phyloP scores from a whole-genome alignment of 2,888 invertebrate species.

The Lasioglossum pauxillum region DNA sequence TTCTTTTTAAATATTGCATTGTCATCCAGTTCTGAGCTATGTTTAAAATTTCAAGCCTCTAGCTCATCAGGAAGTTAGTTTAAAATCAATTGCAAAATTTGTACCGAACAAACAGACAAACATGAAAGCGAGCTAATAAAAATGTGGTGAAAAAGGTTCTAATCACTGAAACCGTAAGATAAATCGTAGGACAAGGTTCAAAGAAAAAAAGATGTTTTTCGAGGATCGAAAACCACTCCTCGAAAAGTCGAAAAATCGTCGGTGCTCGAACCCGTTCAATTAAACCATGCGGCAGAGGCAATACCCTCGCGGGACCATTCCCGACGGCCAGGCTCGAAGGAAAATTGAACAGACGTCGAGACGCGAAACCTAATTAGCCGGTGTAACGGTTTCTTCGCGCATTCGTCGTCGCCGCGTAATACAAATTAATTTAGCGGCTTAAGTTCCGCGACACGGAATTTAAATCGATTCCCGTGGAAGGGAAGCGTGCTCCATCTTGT shows the following conservation, averaged over 20 bases:
- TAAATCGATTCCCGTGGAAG: constrained; percentile 50
- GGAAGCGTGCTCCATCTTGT: constrained; percentile 50
- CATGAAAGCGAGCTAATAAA: too few relatives aligned
- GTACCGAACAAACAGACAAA: too few relatives aligned
- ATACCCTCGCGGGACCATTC: neutral
- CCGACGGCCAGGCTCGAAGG: neutral
- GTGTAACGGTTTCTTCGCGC: constrained; percentile 39
- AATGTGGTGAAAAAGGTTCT: too few relatives aligned
- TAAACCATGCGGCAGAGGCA: neutral
- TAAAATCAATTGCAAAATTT: too few relatives aligned
- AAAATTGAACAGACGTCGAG: constrained; percentile 23
- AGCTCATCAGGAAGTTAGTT: too few relatives aligned
- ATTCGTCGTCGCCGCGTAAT: constrained; percentile 20
- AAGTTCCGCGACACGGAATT: constrained; percentile 44
- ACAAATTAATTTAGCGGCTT: constrained; percentile 40
- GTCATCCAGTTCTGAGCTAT: too few relatives aligned
- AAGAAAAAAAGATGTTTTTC: too few relatives aligned
- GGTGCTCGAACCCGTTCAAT: neutral
- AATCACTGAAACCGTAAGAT: too few relatives aligned
- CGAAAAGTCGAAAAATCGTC: neutral
- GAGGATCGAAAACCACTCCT: too few relatives aligned
- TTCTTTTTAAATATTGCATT: too few relatives aligned
- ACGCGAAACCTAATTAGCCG: constrained; percentile 29
- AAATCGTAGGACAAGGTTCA: too few relatives aligned
- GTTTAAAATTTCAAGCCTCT: too few relatives aligned